Evolutionary conservation across 2,888 invertebrate genomes (phyloP).

Genomic region (Caradrina clavipalpis): DNA sequence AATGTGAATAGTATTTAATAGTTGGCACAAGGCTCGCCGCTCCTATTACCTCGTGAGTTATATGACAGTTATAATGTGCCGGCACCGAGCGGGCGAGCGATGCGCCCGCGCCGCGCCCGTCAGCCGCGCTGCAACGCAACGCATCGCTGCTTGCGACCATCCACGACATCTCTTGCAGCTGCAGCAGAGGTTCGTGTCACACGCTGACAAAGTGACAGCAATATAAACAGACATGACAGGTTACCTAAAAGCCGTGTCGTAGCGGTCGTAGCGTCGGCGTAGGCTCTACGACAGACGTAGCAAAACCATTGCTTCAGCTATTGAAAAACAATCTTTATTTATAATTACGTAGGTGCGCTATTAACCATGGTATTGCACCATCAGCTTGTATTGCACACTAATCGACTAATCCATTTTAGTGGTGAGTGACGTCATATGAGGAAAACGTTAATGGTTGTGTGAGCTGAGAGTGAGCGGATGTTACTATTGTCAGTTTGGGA

Average conservation of each 20-base stretch:
- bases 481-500: neutral
- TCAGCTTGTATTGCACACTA: conserved; percentile 7
- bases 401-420: conserved; percentile 15
- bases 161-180: neutral
- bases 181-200: neutral
- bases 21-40: conserved; percentile 87
- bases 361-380: conserved; percentile 4
- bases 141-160: conserved; percentile 14
- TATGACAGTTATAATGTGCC: conserved; percentile 83
- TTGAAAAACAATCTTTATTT: conserved; percentile 3
- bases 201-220: neutral
- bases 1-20: conserved; percentile 88
- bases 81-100: conserved; percentile 46
- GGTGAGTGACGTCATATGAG: conserved; percentile 40
- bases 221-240: neutral
- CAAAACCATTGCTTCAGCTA: neutral
- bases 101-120: conserved; percentile 35
- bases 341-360: neutral
- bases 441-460: conserved; percentile 24
- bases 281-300: conserved; percentile 10
- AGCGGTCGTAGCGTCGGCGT: conserved; percentile 15
- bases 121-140: conserved; percentile 10
- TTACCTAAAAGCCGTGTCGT: neutral
- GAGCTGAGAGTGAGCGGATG: conserved; percentile 1
- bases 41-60: conserved; percentile 87